These are phyloP conservation scores for Drosophila nr. medialis DNA, from an alignment of 2,888 invertebrate species.

Conservation along the genomic window DNA sequence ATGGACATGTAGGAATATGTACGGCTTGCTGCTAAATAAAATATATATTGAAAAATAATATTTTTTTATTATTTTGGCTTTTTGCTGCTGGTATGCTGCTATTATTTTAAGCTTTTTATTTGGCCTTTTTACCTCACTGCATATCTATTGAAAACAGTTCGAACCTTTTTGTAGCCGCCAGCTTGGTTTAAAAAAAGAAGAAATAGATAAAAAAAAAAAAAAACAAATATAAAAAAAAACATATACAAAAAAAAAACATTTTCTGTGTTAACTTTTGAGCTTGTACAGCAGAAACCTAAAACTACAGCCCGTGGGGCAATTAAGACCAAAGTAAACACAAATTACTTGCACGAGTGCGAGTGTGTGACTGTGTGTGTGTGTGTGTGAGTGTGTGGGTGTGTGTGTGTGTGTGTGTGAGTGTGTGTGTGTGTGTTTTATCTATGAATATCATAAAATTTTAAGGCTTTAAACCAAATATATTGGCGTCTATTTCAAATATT, in stretches of 20 bases:
- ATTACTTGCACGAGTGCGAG: conserved; percentile 20
- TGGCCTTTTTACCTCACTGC: conserved; percentile 15
- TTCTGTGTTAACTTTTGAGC: conserved; percentile 62
- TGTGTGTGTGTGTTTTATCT: not conserved
- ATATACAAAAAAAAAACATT: conserved; percentile 6
- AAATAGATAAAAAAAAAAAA: conserved; percentile 9
- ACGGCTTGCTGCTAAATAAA: conserved; percentile 61
- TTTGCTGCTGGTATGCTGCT: conserved; percentile 41
- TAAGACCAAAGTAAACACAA: conserved; percentile 57
- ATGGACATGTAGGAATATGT: not conserved
- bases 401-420: no score
- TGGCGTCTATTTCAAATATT: not conserved
- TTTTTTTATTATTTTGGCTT: conserved; percentile 44
- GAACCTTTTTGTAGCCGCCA: conserved; percentile 33
- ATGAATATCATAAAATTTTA: not conserved
- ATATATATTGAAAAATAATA: conserved; percentile 66
- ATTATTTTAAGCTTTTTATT: conserved; percentile 25
- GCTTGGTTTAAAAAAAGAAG: conserved; percentile 12
- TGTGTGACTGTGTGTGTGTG: no score
- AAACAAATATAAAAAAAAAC: conserved; percentile 1
- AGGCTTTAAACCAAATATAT: conserved; percentile 7
- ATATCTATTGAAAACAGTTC: conserved; percentile 32
- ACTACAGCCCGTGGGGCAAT: conserved; percentile 59
- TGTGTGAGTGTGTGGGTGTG: not conserved
- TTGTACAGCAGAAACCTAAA: conserved; percentile 52